phyloP scores from a whole-genome alignment of 2,797 vertebrate genomes.

The Leuciscus waleckii region DNA sequence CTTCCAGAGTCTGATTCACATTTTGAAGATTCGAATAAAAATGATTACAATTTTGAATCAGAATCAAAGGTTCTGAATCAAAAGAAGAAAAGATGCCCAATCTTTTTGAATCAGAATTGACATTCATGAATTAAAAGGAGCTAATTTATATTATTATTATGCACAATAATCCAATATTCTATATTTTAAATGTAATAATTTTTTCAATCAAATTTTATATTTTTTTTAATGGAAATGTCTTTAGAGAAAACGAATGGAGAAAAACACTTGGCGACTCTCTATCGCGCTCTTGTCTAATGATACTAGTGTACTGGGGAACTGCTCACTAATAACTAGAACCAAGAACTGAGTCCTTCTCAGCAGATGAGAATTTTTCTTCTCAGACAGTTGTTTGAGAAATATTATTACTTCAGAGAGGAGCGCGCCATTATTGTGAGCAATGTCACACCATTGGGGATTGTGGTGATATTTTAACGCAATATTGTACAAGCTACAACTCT shows the following conservation, averaged over 20 bases:
- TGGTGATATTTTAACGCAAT: conserved; percentile 39
- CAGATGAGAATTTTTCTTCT: conserved; percentile 39
- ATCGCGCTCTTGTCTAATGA: conserved; percentile 51
- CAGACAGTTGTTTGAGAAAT: conserved; percentile 43
- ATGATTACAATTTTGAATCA: neutral
- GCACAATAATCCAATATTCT: neutral
- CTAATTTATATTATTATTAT: neutral
- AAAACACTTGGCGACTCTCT: neutral
- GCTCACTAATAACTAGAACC: conserved; percentile 30
- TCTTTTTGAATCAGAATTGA: neutral
- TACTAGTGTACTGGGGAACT: conserved; percentile 47
- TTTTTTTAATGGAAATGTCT: neutral
- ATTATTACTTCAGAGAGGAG: conserved; percentile 49
- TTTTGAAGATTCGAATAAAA: neutral
- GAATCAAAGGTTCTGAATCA: neutral
- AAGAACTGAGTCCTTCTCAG: conserved; percentile 29
- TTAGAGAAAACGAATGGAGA: neutral
- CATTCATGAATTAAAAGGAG: neutral
- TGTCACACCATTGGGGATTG: conserved; percentile 47
- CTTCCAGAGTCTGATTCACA: neutral
- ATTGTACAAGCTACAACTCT: conserved; percentile 51
- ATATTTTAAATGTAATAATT: neutral
- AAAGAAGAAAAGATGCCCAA: neutral
- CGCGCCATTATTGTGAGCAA: conserved; percentile 38
- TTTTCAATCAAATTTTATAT: neutral